Conservation (phyloP, 37 sponge, comb jelly and placozoan genomes). For the Tethya wilhelma region DNA sequence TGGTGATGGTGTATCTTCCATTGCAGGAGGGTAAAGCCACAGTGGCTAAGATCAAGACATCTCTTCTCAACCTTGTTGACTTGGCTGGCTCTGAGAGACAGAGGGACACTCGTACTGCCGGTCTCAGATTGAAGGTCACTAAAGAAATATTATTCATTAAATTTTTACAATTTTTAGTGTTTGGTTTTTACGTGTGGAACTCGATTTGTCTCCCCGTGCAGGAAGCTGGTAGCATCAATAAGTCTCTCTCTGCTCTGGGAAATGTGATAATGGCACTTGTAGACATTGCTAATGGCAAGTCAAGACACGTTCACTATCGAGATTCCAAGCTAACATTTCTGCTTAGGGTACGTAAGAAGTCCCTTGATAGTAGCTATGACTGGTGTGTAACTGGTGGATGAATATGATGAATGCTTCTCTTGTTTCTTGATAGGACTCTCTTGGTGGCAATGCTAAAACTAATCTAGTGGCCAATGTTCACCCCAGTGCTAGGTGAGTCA, state of each 20-base stretch:
- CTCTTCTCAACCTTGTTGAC: slow-evolving; percentile 82
- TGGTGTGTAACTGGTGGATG: not conserved
- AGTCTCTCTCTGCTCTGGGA: slow-evolving; percentile 82
- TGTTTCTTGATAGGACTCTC: slow-evolving; percentile 68
- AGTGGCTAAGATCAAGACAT: slow-evolving; percentile 78
- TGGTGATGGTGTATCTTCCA: not conserved
- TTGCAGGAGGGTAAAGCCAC: slow-evolving; percentile 56
- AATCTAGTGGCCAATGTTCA: slow-evolving; percentile 88
- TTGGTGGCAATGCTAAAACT: slow-evolving; percentile 91
- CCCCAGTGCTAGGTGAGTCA: slow-evolving; percentile 62
- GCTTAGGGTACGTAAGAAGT: slow-evolving; percentile 63
- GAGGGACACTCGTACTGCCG: slow-evolving; percentile 74
- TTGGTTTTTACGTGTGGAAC: not conserved
- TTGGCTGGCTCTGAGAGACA: slow-evolving; percentile 91
- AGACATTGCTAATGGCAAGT: slow-evolving; percentile 80
- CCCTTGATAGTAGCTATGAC: no score
- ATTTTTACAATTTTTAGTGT: no score
- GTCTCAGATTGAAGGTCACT: slow-evolving; percentile 81
- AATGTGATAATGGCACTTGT: slow-evolving; percentile 90
- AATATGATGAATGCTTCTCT: not conserved
- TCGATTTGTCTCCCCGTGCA: not conserved
- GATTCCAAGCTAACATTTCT: slow-evolving; percentile 92
- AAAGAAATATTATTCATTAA: no score
- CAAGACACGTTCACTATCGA: slow-evolving; percentile 85
- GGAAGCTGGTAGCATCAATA: slow-evolving; percentile 93